phyloP scores from a whole-genome alignment of 1,140 invertebrate species.

The Helicoverpa armigera region DNA sequence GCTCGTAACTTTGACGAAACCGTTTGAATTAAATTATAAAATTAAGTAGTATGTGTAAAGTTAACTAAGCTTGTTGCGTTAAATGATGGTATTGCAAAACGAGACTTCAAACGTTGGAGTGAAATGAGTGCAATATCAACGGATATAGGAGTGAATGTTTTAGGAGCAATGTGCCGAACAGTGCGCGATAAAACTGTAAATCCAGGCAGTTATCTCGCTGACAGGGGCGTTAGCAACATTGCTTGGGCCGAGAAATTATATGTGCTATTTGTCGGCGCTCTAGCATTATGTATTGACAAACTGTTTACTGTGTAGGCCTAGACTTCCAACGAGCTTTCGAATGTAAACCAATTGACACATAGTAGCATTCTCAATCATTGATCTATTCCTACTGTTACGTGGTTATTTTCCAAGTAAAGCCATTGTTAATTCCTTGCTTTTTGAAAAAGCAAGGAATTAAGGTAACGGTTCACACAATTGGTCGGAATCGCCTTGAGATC shows the following conservation, averaged over 20 bases:
- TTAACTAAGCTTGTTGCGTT: constrained; percentile 13
- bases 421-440: no score
- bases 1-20: constrained; percentile 23
- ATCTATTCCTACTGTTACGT: neutral
- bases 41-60: constrained; percentile 40
- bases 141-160: constrained; percentile 40
- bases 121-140: constrained; percentile 45
- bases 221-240: constrained; percentile 46
- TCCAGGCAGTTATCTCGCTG: constrained; percentile 39
- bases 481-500: constrained; percentile 29
- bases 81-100: constrained; percentile 41
- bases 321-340: constrained; percentile 11
- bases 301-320: constrained; percentile 5
- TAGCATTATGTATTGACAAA: constrained; percentile 35
- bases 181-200: constrained; percentile 44
- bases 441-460: neutral
- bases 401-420: neutral
- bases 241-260: constrained; percentile 50
- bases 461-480: neutral
- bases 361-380: neutral
- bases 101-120: constrained; percentile 9
- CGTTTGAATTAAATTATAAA: constrained; percentile 38
- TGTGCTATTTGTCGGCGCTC: constrained; percentile 38
- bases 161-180: constrained; percentile 32
- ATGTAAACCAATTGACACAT: neutral